Evolutionary conservation across 2,797 vertebrate genomes (phyloP).

Genomic region (Bradypus variegatus): DNA sequence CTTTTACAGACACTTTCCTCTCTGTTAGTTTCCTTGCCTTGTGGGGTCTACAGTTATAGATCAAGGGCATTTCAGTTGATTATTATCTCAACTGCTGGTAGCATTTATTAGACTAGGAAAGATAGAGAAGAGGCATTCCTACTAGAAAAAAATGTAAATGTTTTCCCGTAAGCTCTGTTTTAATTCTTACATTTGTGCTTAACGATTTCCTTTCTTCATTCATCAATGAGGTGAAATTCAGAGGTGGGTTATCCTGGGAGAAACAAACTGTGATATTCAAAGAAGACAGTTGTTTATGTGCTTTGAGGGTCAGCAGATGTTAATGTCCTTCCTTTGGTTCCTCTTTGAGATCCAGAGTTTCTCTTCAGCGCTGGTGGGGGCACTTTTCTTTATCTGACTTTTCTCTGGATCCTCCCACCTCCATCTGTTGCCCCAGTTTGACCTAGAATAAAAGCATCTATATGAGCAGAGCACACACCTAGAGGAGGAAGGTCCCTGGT

Average conservation of each 20-base stretch:
- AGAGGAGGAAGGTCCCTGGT: conserved; percentile 9
- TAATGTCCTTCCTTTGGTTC: conserved; percentile 65
- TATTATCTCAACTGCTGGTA: conserved; percentile 37
- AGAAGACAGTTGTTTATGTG: conserved; percentile 46
- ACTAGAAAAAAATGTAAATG: conserved; percentile 48
- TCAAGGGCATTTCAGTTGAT: neutral
- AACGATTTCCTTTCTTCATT: conserved; percentile 49
- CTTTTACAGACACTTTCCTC: conserved; percentile 8
- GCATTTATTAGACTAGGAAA: conserved; percentile 32
- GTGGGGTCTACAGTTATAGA: conserved; percentile 6
- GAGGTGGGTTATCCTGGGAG: conserved; percentile 60
- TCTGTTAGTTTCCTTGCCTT: conserved; percentile 11
- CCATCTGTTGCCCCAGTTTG: neutral
- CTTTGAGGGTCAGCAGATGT: conserved; percentile 32
- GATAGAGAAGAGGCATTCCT: conserved; percentile 40
- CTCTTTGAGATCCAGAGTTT: conserved; percentile 58
- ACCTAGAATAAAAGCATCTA: conserved; percentile 61
- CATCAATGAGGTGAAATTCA: conserved; percentile 37
- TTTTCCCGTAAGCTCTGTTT: conserved; percentile 51
- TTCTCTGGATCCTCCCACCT: conserved; percentile 23
- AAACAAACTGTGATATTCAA: conserved; percentile 68
- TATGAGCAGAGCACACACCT: conserved; percentile 44
- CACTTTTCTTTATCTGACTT: conserved; percentile 34
- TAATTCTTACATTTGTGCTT: conserved; percentile 53
- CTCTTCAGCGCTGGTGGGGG: conserved; percentile 1